phyloP scores from a whole-genome alignment of 2,888 invertebrate species.

The Penaeus monodon region DNA sequence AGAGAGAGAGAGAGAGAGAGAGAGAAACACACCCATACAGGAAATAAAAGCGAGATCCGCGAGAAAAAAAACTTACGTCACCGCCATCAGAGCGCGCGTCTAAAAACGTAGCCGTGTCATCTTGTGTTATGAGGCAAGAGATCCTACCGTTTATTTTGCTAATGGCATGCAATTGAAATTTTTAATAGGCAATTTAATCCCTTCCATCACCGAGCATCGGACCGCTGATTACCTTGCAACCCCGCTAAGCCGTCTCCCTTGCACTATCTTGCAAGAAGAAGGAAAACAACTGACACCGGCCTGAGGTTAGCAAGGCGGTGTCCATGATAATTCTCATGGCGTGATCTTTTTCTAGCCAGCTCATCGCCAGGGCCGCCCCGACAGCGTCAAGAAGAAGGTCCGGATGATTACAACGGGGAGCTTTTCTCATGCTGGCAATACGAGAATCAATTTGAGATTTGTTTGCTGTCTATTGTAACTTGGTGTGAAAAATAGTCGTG shows the following conservation, averaged over 20 bases:
- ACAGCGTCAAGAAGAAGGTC: not conserved
- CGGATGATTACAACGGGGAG: not conserved
- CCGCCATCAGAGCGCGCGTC: not conserved
- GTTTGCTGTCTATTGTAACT: conserved; percentile 50
- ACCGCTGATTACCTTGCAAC: conserved; percentile 48
- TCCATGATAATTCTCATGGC: no score
- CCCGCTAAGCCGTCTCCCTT: conserved; percentile 34
- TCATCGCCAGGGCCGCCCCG: no score
- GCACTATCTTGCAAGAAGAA: no score
- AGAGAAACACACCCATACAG: conserved; percentile 10
- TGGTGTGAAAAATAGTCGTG: conserved; percentile 53
- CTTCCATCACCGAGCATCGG: conserved; percentile 49
- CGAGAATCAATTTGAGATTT: conserved; percentile 58
- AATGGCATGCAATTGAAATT: conserved; percentile 56
- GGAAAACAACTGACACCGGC: no score
- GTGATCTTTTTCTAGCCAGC: no score
- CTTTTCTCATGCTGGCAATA: conserved; percentile 34
- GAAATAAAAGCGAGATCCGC: not conserved
- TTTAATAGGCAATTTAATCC: conserved; percentile 62
- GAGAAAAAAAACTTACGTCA: not conserved
- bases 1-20: not conserved
- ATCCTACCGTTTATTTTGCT: conserved; percentile 57
- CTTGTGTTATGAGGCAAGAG: conserved; percentile 52
- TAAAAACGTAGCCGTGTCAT: conserved; percentile 41
- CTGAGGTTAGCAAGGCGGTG: no score